phyloP scores from a whole-genome alignment of 2,113 vertebrate genomes.

The Motacilla alba region DNA sequence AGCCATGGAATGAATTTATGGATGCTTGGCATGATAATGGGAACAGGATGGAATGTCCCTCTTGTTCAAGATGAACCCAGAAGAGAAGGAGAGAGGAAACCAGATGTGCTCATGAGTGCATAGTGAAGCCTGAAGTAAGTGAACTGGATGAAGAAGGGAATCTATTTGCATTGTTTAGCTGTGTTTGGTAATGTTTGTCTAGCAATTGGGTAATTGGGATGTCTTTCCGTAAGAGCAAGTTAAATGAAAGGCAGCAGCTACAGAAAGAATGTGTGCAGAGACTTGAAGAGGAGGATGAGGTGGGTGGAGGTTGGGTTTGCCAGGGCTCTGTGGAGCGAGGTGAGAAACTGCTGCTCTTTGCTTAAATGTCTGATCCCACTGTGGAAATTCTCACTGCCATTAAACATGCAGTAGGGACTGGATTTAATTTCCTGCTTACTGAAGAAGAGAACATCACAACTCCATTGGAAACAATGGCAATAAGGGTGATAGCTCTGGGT shows the following conservation, averaged over 20 bases:
- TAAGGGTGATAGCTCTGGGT: background rate
- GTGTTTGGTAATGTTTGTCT: constrained; percentile 30
- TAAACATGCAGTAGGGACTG: background rate
- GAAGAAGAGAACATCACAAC: background rate
- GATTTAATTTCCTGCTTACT: background rate
- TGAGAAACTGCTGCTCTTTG: background rate
- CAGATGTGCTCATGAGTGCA: constrained; percentile 13
- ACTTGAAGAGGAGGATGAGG: background rate
- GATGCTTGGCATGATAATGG: background rate
- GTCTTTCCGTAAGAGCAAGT: background rate
- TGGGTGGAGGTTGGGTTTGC: background rate
- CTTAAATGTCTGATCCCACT: background rate
- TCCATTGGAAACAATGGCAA: background rate
- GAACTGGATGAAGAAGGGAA: background rate
- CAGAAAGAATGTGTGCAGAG: background rate
- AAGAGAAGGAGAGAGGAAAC: background rate
- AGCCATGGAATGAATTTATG: background rate
- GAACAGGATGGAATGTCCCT: background rate
- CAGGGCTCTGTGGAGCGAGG: background rate
- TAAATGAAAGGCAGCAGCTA: constrained; percentile 18
- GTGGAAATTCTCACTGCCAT: background rate
- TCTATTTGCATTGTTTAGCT: constrained; percentile 38
- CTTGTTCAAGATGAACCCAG: background rate
- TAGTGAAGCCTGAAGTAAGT: background rate
- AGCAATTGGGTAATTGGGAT: background rate